Percentiles rank a stretch among this genome's conserved stretches.
Evolutionary conservation across 2,797 vertebrate genomes (phyloP).

Genomic region (Cottoperca gobio): DNA sequence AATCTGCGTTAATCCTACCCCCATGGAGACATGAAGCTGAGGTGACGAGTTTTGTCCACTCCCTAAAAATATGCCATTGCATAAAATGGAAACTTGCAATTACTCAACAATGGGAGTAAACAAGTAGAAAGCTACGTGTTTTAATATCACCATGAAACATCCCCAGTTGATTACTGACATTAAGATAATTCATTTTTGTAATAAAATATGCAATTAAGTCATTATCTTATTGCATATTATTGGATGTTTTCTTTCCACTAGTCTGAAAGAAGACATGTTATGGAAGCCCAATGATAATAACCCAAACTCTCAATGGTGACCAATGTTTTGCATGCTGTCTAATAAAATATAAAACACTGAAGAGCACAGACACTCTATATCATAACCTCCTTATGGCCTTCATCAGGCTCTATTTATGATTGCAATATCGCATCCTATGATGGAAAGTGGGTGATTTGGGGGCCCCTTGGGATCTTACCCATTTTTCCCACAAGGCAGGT

Average conservation of each 20-base stretch:
- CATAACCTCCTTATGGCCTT: background rate
- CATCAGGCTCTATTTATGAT: background rate
- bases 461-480: background rate
- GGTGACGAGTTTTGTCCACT: constrained; percentile 20
- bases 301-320: too few relatives aligned
- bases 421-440: constrained; percentile 1
- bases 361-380: background rate
- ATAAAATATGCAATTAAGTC: too few relatives aligned
- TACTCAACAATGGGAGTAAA: background rate
- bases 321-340: too few relatives aligned
- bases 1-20: constrained; percentile 44
- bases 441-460: background rate
- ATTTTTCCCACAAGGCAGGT: background rate
- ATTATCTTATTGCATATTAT: too few relatives aligned
- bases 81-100: constrained; percentile 7
- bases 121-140: background rate
- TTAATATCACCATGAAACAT: too few relatives aligned
- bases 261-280: too few relatives aligned
- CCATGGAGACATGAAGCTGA: constrained; percentile 19
- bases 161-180: too few relatives aligned
- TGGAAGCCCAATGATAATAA: too few relatives aligned
- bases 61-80: constrained; percentile 29
- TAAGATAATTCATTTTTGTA: too few relatives aligned
- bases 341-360: background rate
- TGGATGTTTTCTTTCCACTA: too few relatives aligned